Percentiles rank a stretch among this genome's conserved stretches.
phyloP scores from a whole-genome alignment of 2,113 vertebrate genomes.

The Passer domesticus region DNA sequence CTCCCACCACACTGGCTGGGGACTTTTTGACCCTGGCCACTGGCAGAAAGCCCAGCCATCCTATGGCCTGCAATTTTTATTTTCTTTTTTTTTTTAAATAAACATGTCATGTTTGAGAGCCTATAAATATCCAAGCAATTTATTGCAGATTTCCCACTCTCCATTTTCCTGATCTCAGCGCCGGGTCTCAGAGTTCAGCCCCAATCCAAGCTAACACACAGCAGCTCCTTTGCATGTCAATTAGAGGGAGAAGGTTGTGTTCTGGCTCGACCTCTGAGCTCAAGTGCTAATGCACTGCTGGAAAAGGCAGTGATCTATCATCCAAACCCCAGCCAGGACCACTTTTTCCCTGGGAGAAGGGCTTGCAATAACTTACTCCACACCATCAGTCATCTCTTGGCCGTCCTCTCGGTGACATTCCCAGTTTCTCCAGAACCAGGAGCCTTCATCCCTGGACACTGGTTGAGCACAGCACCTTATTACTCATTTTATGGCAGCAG shows the following conservation, averaged over 20 bases:
- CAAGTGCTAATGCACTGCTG: slow-evolving; percentile 47
- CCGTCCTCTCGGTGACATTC: background rate
- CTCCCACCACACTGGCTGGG: background rate
- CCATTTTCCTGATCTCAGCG: background rate
- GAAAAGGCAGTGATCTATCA: slow-evolving; percentile 1
- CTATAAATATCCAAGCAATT: slow-evolving; percentile 1
- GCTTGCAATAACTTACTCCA: background rate
- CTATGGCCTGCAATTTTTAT: background rate
- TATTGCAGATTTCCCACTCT: slow-evolving; percentile 2
- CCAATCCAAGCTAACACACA: background rate
- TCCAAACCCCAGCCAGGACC: background rate
- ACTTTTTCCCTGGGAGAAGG: background rate
- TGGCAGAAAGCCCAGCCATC: background rate
- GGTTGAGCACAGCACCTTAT: background rate
- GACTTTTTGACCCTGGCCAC: background rate
- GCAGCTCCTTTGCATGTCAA: background rate
- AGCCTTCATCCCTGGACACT: background rate
- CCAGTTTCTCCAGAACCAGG: background rate
- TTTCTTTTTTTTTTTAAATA: background rate
- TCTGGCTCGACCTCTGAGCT: slow-evolving; percentile 12
- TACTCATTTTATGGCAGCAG: background rate
- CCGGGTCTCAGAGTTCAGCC: slow-evolving; percentile 1
- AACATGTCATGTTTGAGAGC: background rate
- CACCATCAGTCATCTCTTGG: background rate
- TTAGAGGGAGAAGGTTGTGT: slow-evolving; percentile 35